Percentiles rank a stretch among this genome's conserved stretches.
Conservation (phyloP, 1,140 invertebrate species). For the Odontomachus brunneus region DNA sequence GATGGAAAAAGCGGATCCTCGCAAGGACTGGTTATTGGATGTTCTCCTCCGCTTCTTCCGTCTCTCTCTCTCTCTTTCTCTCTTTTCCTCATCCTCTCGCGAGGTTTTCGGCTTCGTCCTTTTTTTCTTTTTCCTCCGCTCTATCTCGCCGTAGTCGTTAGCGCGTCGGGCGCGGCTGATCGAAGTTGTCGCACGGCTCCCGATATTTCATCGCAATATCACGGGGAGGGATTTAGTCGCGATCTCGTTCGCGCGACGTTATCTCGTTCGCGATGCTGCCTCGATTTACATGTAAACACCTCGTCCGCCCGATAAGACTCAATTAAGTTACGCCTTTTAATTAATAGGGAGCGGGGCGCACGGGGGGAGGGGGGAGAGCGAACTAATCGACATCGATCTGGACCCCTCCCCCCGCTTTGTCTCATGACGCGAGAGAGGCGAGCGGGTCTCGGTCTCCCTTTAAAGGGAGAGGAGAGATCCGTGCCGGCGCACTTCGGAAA, state of each 20-base stretch:
- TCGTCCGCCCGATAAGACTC: constrained; percentile 74
- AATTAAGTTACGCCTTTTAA: constrained; percentile 79
- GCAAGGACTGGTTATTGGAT: constrained; percentile 19
- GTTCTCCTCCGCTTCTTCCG: constrained; percentile 21
- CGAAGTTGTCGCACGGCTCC: constrained; percentile 27
- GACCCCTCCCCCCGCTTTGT: neutral
- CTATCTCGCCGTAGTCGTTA: constrained; percentile 29
- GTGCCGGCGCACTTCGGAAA: no score
- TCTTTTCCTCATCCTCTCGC: no score
- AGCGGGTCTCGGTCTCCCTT: no score
- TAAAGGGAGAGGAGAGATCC: no score
- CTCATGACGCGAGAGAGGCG: neutral
- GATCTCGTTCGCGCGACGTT: constrained; percentile 58
- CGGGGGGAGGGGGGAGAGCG: neutral
- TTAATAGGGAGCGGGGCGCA: constrained; percentile 71
- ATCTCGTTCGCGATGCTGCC: constrained; percentile 53
- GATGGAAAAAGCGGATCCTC: constrained; percentile 17
- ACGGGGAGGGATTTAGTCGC: constrained; percentile 56
- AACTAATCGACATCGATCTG: constrained; percentile 7
- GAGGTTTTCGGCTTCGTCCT: neutral
- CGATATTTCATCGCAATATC: constrained; percentile 57
- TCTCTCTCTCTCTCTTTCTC: neutral
- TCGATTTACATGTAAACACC: constrained; percentile 79
- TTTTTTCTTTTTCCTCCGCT: neutral
- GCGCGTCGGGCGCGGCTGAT: constrained; percentile 11